phyloP scores from a whole-genome alignment of 2,888 invertebrate species.

The Thymelicus sylvestris region DNA sequence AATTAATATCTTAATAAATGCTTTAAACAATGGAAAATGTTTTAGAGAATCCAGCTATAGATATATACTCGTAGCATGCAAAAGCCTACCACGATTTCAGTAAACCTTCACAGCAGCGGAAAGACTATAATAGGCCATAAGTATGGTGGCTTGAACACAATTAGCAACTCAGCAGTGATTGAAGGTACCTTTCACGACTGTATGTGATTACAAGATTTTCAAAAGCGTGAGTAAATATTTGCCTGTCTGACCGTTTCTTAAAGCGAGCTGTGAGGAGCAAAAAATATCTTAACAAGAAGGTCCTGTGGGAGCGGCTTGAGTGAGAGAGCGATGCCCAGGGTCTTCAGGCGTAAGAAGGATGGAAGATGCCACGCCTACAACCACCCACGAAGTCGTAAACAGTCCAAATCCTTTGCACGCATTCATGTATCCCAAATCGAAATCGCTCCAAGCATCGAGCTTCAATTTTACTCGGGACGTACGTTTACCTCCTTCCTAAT shows the following conservation, averaged over 20 bases:
- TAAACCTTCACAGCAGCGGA: neutral
- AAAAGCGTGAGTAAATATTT: slow-evolving; percentile 84
- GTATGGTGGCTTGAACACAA: slow-evolving; percentile 2
- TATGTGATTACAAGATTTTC: slow-evolving; percentile 79
- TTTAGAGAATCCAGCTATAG: no score
- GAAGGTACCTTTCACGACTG: slow-evolving; percentile 39
- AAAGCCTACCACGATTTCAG: no score
- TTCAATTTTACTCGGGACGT: slow-evolving; percentile 54
- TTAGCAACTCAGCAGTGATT: slow-evolving; percentile 24
- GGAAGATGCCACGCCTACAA: slow-evolving; percentile 77
- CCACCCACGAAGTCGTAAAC: slow-evolving; percentile 84
- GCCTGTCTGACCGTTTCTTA: slow-evolving; percentile 79
- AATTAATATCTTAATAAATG: no score
- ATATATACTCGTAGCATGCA: no score
- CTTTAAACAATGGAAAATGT: no score
- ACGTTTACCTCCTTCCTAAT: slow-evolving; percentile 51
- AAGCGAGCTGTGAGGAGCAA: slow-evolving; percentile 76
- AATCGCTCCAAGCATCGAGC: slow-evolving; percentile 76
- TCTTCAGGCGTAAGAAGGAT: slow-evolving; percentile 55
- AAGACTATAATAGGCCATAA: neutral
- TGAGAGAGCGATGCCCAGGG: slow-evolving; percentile 59
- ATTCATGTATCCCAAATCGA: slow-evolving; percentile 84
- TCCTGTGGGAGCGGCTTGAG: slow-evolving; percentile 82
- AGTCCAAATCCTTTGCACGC: slow-evolving; percentile 84
- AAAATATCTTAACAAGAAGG: slow-evolving; percentile 82